Percentiles rank a stretch among this genome's conserved stretches.
Evolutionary conservation across 2,888 invertebrate genomes (phyloP).

Genomic region (Eulithis prunata): DNA sequence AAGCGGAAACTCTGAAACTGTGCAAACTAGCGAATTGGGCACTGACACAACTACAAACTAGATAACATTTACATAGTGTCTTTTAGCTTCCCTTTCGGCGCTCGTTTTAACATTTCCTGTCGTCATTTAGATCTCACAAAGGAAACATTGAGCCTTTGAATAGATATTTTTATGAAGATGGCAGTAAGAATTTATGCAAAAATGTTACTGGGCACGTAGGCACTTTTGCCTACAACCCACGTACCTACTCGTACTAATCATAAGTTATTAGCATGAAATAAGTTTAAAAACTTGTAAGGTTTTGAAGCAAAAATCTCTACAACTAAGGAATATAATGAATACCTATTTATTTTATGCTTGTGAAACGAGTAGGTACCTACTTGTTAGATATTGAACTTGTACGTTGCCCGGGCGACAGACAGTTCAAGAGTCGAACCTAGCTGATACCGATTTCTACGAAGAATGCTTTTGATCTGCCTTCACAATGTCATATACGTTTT

Average conservation of each 20-base stretch:
- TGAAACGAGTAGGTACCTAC: background rate
- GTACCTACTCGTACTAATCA: no score
- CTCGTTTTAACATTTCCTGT: conserved; percentile 38
- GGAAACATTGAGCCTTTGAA: conserved; percentile 27
- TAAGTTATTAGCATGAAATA: no score
- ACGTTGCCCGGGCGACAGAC: conserved; percentile 10
- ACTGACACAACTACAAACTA: conserved; percentile 44
- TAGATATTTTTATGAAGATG: conserved; percentile 17
- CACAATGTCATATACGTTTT: no score
- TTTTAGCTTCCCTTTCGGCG: conserved; percentile 39
- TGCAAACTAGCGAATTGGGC: conserved; percentile 47
- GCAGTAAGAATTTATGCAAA: conserved; percentile 4
- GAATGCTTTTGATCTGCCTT: no score
- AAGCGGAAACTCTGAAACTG: conserved; percentile 40
- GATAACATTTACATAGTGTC: conserved; percentile 50
- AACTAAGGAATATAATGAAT: no score
- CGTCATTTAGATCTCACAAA: conserved; percentile 41
- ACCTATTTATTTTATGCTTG: no score
- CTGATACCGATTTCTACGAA: background rate
- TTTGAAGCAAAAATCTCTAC: no score
- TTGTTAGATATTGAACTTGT: conserved; percentile 3
- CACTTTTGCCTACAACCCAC: no score
- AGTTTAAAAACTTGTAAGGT: no score
- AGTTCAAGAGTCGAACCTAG: background rate
- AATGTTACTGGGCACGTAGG: background rate